Conservation (phyloP, 64 coral and sea anemone species). For the Anthopleura sola region DNA sequence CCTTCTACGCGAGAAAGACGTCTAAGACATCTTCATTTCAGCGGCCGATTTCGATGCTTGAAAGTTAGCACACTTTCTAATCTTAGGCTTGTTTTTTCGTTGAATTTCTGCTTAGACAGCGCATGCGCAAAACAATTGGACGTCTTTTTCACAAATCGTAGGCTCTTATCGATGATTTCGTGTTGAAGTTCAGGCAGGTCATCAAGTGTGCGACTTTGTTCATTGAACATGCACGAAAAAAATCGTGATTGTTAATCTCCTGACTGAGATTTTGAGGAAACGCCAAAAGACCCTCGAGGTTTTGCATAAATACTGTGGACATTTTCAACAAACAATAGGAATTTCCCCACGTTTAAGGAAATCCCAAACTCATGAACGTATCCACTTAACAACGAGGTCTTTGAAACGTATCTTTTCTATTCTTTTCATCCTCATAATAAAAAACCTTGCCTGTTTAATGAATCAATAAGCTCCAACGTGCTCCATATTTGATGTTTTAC, state of each 20-base stretch:
- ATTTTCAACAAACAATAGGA: slow-evolving; percentile 23
- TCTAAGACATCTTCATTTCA: not conserved
- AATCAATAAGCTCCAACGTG: slow-evolving; percentile 74
- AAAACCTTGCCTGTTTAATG: slow-evolving; percentile 49
- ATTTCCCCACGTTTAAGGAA: slow-evolving; percentile 34
- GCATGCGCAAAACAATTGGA: slow-evolving; percentile 24
- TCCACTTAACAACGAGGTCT: slow-evolving; percentile 20
- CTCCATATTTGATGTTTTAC: slow-evolving; percentile 64
- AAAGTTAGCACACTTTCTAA: not conserved
- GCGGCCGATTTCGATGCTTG: not conserved
- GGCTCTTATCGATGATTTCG: not conserved
- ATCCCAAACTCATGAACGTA: slow-evolving; percentile 15
- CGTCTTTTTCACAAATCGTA: slow-evolving; percentile 7
- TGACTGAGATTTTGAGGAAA: slow-evolving; percentile 18
- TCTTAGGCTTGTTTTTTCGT: not conserved
- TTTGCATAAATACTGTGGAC: slow-evolving; percentile 16
- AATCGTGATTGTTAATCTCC: slow-evolving; percentile 2
- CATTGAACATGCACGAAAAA: slow-evolving; percentile 20
- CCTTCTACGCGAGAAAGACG: not conserved
- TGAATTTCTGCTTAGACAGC: slow-evolving; percentile 10
- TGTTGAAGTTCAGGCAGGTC: slow-evolving; percentile 7
- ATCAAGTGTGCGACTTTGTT: slow-evolving; percentile 19
- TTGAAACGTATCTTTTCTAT: slow-evolving; percentile 20
- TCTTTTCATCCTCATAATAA: slow-evolving; percentile 40
- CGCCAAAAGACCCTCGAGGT: not conserved